Evolutionary conservation across 2,888 invertebrate genomes (phyloP), one percentile per base, ranked within the genome.

Genomic region (Ditylenchus weischeri): DNA sequence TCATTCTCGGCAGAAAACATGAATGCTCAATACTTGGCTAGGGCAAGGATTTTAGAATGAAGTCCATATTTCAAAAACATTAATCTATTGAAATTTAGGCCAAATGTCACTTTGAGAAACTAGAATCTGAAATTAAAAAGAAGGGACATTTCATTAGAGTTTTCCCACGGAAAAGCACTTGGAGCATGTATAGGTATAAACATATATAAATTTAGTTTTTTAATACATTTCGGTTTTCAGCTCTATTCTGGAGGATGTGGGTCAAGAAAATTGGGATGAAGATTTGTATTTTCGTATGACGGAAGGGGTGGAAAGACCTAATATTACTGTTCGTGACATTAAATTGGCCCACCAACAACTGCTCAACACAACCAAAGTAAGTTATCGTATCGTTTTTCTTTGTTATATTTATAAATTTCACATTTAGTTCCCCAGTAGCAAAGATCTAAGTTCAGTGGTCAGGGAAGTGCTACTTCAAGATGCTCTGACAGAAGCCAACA

Each of bases 91-190:
- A 43, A 43, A 43, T 43, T 13, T 13, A 43, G 43, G 18, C 68
- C 18, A 67, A 69, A 38, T 58, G 60, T 35, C 64, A 60, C 23
- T 62, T 65, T 51, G 62, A 75, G 5, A 76, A 76, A 47, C 19
- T 73, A 15, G 61, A 68, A 15, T 23, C 70, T 36, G 80, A 80
- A 57, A 66, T 73, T 13, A 63, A 66, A 21, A 62, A 77, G 49
- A 64, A 62, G 35, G 80, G 80, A 23, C 76, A 76, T 50, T 81
- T 81, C 70, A 70, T 78, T 35, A 69, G 80, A 58, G 74, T 81
- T 15, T 81, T 81, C 68, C 81, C 81, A 5, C 65, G 81, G 49
- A 64, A 69, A 36, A 69, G 70, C 21, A 74, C 78, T 15, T 75
- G 70, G 68, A 62, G 57, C 50, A 66, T 81, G 38, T 81, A 81